Percentiles rank a stretch among this genome's conserved stretches.
phyloP scores from a whole-genome alignment of 23 tunicate genomes.

The Diplosoma virens region DNA sequence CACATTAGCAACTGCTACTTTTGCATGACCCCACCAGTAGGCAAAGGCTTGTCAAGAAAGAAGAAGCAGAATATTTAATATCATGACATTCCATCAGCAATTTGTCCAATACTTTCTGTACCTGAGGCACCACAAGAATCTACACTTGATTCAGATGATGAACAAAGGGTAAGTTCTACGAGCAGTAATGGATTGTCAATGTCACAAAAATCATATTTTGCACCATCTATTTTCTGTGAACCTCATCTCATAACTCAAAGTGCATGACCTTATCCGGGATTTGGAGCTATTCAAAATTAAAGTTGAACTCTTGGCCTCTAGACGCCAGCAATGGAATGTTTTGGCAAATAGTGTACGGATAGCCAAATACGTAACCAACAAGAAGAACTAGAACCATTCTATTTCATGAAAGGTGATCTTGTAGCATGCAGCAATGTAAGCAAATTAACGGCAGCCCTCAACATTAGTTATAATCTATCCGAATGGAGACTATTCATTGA shows the following conservation, averaged over 20 bases:
- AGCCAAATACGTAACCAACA: slow-evolving; percentile 27
- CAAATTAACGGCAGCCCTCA: background rate
- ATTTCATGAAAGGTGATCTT: slow-evolving; percentile 11
- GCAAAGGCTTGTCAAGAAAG: slow-evolving; percentile 18
- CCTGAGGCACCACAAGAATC: slow-evolving; percentile 36
- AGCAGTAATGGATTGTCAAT: slow-evolving; percentile 25
- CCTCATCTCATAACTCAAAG: slow-evolving; percentile 30
- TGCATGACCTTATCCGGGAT: slow-evolving; percentile 37
- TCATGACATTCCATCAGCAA: slow-evolving; percentile 10
- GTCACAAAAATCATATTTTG: slow-evolving; percentile 14
- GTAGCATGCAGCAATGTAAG: slow-evolving; percentile 6
- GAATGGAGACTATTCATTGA: slow-evolving; percentile 39
- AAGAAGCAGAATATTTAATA: slow-evolving; percentile 12
- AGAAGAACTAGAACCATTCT: slow-evolving; percentile 28
- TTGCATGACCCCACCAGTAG: slow-evolving; percentile 8
- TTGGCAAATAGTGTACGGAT: slow-evolving; percentile 3
- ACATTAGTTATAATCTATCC: slow-evolving; percentile 12
- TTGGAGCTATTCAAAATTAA: slow-evolving; percentile 18
- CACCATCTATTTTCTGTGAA: background rate
- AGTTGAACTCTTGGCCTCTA: slow-evolving; percentile 27
- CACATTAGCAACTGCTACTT: slow-evolving; percentile 25
- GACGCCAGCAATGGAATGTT: slow-evolving; percentile 38
- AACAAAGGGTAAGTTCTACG: slow-evolving; percentile 21
- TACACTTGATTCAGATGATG: slow-evolving; percentile 22
- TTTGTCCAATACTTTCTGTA: slow-evolving; percentile 30